Evolutionary conservation across 2,113 vertebrate genomes (phyloP), one percentile per base, ranked within the genome.

Genomic region (Thomomys bottae): DNA sequence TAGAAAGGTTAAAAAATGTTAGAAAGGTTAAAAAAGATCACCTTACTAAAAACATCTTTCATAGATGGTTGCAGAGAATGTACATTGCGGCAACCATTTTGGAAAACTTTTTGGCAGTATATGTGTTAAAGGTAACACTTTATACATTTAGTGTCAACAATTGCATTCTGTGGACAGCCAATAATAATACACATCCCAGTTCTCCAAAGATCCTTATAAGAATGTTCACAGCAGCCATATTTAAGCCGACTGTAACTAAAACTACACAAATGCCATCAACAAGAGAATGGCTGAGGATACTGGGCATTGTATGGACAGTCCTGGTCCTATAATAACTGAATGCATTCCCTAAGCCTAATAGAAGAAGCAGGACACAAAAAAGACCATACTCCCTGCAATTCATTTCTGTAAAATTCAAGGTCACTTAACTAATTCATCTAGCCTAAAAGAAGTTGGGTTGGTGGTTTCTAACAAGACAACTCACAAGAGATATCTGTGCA

Each of bases 21-120:
- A n/a, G n/a, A n/a, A n/a, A n/a, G n/a, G n/a, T n/a, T n/a, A n/a
- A 77, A 90, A 40, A 89, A 83, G 36, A 17, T 54, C 63, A 40
- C 23, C 73, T 89, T 34, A 38, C 18, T n/a, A 49, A 77, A 88
- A 57, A 8, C n/a, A 82, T 34, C 21, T 66, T 32, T 71, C 17
- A 14, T 49, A 76, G 49, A 23, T 70, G 64, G 32, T 71, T 77
- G 9, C 17, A 21, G 63, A 36, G 23, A 40, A 78, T 26, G 32
- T 49, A 66, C 77, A 70, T 71, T 61, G 76, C 49, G 59, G 57
- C 24, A 73, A 70, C 40, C 30, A 30, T n/a, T 71, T 84, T 38
- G 38, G 73, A 49, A 92, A 91, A 40, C 30, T n/a, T 3, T 70
- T 68, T 61, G 68, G n/a, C 9, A 67, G 12, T 54, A 8, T 54